Conservation (phyloP, 1,140 invertebrate species). For the Drosophila sp. region DNA sequence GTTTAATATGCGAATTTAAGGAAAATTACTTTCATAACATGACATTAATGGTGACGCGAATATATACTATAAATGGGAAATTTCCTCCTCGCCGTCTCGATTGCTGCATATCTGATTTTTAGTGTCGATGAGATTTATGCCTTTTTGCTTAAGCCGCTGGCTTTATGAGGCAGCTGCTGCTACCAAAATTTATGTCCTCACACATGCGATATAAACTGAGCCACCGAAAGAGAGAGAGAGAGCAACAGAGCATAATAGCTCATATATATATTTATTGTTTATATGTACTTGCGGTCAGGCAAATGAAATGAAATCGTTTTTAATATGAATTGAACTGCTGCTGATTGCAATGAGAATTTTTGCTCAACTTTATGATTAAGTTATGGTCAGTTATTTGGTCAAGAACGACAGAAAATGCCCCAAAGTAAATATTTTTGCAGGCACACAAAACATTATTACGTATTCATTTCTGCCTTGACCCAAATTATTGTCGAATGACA, state of each 20-base stretch:
- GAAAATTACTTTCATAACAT: constrained; percentile 79
- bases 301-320: constrained; percentile 60
- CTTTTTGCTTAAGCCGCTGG: constrained; percentile 59
- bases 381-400: constrained; percentile 15
- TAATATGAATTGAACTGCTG: constrained; percentile 35
- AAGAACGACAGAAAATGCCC: not conserved
- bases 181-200: constrained; percentile 51
- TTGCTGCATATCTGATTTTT: constrained; percentile 69
- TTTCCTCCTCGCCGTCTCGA: not conserved
- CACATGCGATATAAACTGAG: constrained; percentile 39
- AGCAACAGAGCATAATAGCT: constrained; percentile 9
- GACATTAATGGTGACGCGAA: constrained; percentile 72
- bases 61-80: constrained; percentile 35
- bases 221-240: not conserved
- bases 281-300: constrained; percentile 49
- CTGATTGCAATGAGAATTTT: constrained; percentile 40
- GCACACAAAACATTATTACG: constrained; percentile 5
- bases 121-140: constrained; percentile 79
- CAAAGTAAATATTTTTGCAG: constrained; percentile 7
- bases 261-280: constrained; percentile 55
- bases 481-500: constrained; percentile 1
- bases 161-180: constrained; percentile 50
- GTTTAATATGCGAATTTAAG: constrained; percentile 82
- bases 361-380: constrained; percentile 18
- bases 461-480: constrained; percentile 22